phyloP scores from a whole-genome alignment of 2,888 invertebrate genomes.

The Aspidiotus rigidus region DNA sequence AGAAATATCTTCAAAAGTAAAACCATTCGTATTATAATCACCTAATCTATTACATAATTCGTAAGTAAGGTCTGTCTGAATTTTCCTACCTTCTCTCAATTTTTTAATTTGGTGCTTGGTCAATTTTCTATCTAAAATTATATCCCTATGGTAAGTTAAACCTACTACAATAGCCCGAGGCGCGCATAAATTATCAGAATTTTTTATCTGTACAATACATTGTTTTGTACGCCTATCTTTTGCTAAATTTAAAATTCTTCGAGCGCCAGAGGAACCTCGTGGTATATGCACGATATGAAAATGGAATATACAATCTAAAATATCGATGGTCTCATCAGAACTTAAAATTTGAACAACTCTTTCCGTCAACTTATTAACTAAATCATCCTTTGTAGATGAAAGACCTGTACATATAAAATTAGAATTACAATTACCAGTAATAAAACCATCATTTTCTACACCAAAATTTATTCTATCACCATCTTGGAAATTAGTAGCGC shows the following conservation, averaged over 20 bases:
- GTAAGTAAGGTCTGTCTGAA: background rate
- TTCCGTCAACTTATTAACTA: background rate
- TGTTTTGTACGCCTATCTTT: conserved; percentile 9
- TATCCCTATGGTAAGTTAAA: conserved; percentile 2
- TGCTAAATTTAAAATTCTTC: background rate
- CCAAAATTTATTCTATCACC: background rate
- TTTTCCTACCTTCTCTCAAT: background rate
- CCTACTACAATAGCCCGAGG: conserved; percentile 7
- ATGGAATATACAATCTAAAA: background rate
- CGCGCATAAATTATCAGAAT: conserved; percentile 8
- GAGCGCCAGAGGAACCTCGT: background rate
- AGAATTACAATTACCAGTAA: too few relatives aligned
- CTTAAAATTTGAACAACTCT: conserved; percentile 11
- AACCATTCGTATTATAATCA: background rate
- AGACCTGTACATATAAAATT: too few relatives aligned
- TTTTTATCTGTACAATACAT: conserved; percentile 8
- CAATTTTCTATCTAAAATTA: background rate
- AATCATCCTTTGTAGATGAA: background rate
- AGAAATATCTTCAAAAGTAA: conserved; percentile 12
- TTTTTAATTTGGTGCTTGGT: background rate
- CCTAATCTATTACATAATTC: background rate
- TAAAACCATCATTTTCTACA: background rate
- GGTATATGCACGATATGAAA: conserved; percentile 3
- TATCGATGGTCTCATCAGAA: conserved; percentile 3
- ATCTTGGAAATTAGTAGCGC: background rate